Conservation (phyloP, 2,797 vertebrate genomes). For the Macroramphosus scolopax region DNA sequence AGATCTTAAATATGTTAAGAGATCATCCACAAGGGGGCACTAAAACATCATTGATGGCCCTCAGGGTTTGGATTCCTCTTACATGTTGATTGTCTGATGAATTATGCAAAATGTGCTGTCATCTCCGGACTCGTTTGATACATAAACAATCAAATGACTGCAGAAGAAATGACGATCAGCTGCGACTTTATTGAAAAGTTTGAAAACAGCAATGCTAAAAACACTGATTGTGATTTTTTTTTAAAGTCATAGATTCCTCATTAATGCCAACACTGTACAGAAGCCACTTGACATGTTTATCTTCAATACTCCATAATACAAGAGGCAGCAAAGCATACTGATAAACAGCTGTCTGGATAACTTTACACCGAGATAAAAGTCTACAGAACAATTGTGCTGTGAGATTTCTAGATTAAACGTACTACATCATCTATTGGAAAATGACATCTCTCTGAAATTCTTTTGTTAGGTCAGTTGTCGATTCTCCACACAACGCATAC, state of each 20-base stretch:
- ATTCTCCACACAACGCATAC: conserved; percentile 54
- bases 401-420: conserved; percentile 69
- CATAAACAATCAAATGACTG: conserved; percentile 51
- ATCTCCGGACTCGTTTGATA: no score
- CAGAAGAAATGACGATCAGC: conserved; percentile 68
- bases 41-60: conserved; percentile 10
- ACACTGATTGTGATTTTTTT: conserved; percentile 64
- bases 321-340: conserved; percentile 75
- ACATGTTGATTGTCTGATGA: neutral
- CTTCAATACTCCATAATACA: conserved; percentile 74
- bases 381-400: conserved; percentile 75
- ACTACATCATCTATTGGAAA: conserved; percentile 57
- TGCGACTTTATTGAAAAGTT: conserved; percentile 82
- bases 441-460: conserved; percentile 53
- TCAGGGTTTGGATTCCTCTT: neutral
- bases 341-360: conserved; percentile 74
- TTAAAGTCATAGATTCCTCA: conserved; percentile 66
- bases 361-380: conserved; percentile 76
- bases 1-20: neutral
- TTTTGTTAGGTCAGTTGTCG: conserved; percentile 57
- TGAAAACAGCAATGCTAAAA: conserved; percentile 77
- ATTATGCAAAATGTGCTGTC: conserved; percentile 1
- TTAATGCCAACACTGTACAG: conserved; percentile 77
- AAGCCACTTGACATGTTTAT: conserved; percentile 79
- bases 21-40: conserved; percentile 55